These are phyloP conservation scores for Rhadina sibilatrix DNA, from an alignment of 2,113 vertebrate species.

Conservation along the genomic window DNA sequence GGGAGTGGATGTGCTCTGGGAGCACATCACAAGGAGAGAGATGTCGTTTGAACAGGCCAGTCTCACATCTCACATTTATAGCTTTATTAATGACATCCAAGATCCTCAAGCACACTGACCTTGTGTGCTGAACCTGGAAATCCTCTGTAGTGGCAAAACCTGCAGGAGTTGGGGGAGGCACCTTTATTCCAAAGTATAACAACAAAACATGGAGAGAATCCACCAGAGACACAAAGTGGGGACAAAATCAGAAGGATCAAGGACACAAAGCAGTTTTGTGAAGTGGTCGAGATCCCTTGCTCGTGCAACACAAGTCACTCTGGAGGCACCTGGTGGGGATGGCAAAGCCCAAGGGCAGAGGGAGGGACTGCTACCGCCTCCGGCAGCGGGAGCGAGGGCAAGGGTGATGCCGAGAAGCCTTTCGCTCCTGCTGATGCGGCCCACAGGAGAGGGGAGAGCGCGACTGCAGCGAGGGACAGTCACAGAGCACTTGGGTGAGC, in stretches of 20 bases:
- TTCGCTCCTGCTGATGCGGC: fast-evolving
- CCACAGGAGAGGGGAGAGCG: fast-evolving
- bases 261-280: not conserved
- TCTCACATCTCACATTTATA: not conserved
- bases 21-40: not conserved
- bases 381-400: not conserved
- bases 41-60: not conserved
- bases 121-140: not conserved
- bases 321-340: not conserved
- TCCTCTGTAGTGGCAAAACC: not conserved
- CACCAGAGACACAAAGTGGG: not conserved
- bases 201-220: not conserved
- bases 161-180: not conserved
- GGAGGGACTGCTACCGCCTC: not conserved
- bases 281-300: fast-evolving
- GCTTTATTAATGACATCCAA: not conserved
- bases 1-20: not conserved
- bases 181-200: not conserved
- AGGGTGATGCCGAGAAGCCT: fast-evolving
- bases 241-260: not conserved
- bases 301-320: not conserved
- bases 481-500: fast-evolving
- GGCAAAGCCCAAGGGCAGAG: not conserved
- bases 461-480: fast-evolving
- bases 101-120: not conserved